Conservation (phyloP, 2,797 vertebrate species). For the Hoplostethus atlanticus region DNA sequence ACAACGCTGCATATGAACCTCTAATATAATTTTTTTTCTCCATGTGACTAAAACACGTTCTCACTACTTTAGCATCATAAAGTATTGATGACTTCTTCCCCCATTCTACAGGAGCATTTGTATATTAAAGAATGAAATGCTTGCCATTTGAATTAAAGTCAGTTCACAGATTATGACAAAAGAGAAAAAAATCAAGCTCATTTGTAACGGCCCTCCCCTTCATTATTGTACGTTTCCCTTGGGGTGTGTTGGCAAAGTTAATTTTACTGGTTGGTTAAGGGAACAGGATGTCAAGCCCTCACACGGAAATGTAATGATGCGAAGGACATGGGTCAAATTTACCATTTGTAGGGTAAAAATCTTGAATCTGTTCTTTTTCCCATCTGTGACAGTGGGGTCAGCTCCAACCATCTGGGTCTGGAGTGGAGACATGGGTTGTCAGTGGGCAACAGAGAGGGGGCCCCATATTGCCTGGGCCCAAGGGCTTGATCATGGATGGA, state of each 20-base stretch:
- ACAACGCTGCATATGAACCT: neutral
- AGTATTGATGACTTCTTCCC: no score
- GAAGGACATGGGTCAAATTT: constrained; percentile 73
- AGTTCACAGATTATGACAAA: constrained; percentile 35
- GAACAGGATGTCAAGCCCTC: constrained; percentile 67
- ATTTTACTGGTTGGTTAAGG: constrained; percentile 72
- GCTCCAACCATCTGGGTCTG: constrained; percentile 68
- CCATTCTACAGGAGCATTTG: neutral
- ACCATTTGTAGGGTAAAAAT: constrained; percentile 58
- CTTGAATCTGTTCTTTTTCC: constrained; percentile 45
- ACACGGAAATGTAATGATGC: constrained; percentile 56
- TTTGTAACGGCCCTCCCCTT: constrained; percentile 54
- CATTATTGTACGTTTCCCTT: constrained; percentile 58
- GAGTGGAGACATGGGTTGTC: constrained; percentile 63
- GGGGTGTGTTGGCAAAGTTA: constrained; percentile 56
- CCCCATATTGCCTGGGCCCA: constrained; percentile 18
- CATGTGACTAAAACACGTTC: neutral
- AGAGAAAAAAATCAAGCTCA: constrained; percentile 43
- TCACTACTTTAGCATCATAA: neutral
- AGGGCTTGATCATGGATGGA: constrained; percentile 47
- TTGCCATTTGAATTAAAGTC: constrained; percentile 3
- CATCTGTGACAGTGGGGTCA: constrained; percentile 68
- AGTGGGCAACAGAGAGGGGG: constrained; percentile 57
- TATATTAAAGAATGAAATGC: constrained; percentile 21
- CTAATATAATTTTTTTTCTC: neutral